These are phyloP conservation scores for Malacoraja senta DNA, from an alignment of 2,797 vertebrate genomes.

Conservation along the genomic window DNA sequence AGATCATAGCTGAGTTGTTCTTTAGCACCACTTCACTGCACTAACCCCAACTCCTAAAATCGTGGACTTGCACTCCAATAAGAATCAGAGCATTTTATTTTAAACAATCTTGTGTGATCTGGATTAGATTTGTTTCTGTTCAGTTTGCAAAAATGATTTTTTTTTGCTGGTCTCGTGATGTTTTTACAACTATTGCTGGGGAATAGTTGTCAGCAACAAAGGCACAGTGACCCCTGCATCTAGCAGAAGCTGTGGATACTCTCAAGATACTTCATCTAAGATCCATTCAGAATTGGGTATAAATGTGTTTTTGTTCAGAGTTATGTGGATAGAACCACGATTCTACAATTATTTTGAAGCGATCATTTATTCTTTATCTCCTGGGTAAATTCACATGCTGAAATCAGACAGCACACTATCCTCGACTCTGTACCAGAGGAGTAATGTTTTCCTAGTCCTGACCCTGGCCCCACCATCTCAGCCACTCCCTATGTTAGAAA, in stretches of 20 bases:
- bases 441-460: neutral
- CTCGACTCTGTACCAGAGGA: neutral
- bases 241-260: neutral
- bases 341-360: neutral
- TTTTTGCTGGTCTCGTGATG: neutral
- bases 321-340: neutral
- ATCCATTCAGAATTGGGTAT: neutral
- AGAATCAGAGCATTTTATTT: neutral
- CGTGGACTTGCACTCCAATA: neutral
- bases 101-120: neutral
- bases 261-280: neutral
- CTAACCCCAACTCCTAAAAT: too few relatives aligned
- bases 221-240: neutral
- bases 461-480: neutral
- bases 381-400: neutral
- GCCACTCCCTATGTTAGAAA: neutral
- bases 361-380: neutral
- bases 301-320: neutral
- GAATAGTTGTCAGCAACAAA: constrained; percentile 1
- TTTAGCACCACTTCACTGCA: too few relatives aligned
- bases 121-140: neutral
- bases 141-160: neutral
- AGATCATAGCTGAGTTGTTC: too few relatives aligned
- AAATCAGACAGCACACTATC: neutral
- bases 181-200: neutral